A percentile compares a stretch with the other conserved stretches of the same genome.
Evolutionary conservation across 1,140 invertebrate species (phyloP).

Genomic region (Centruroides sculpturatus): DNA sequence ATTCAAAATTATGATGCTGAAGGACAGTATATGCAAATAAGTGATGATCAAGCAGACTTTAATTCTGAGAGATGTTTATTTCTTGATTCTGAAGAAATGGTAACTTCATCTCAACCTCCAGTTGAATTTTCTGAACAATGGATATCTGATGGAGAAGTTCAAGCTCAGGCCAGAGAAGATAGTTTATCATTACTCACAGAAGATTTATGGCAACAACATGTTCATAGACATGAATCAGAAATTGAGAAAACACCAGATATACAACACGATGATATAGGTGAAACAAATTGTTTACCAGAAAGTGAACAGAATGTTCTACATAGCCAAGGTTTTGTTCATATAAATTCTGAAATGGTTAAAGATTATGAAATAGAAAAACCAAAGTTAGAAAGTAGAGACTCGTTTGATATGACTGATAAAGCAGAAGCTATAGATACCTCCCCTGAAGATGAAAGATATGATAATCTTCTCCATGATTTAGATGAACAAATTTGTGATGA

Average conservation of each 20-base stretch:
- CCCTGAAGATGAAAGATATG: slow-evolving; percentile 15
- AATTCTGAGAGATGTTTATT: slow-evolving; percentile 6
- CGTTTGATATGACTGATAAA: slow-evolving; percentile 2
- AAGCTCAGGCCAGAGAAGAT: too few relatives aligned
- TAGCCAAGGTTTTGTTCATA: not conserved
- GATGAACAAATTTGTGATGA: too few relatives aligned
- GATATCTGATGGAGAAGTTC: too few relatives aligned
- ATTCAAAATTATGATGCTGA: slow-evolving; percentile 3
- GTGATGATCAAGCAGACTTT: not conserved
- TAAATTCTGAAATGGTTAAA: not conserved
- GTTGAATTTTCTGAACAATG: too few relatives aligned
- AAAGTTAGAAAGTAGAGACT: slow-evolving; percentile 4
- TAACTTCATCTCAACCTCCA: too few relatives aligned
- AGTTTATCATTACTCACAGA: too few relatives aligned
- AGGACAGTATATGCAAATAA: slow-evolving; percentile 8
- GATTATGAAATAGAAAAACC: not conserved
- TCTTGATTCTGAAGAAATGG: not conserved
- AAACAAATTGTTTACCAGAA: slow-evolving; percentile 14
- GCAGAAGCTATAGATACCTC: slow-evolving; percentile 12
- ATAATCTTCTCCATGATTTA: not conserved
- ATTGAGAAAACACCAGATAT: too few relatives aligned
- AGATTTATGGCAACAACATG: too few relatives aligned
- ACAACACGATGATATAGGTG: too few relatives aligned
- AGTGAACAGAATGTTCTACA: slow-evolving; percentile 11
- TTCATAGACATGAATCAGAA: too few relatives aligned